phyloP scores from a whole-genome alignment of 1,140 invertebrate species.

The Aphaenogaster rudis region DNA sequence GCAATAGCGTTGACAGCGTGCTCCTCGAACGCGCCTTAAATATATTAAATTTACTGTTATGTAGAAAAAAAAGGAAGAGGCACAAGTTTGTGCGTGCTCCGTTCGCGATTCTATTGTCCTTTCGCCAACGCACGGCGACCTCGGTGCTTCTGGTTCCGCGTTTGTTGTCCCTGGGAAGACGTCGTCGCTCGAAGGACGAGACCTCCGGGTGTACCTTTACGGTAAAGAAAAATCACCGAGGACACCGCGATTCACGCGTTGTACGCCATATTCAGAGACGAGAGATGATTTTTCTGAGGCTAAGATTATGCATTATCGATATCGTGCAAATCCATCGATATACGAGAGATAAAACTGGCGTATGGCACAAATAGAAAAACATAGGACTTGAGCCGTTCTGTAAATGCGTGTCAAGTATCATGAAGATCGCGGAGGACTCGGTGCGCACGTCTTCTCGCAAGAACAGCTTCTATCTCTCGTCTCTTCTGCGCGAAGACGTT shows the following conservation, averaged over 20 bases:
- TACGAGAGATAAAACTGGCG: neutral
- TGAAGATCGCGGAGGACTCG: neutral
- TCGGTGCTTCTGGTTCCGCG: slow-evolving; percentile 43
- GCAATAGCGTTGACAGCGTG: too few species aligned
- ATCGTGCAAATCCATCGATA: neutral
- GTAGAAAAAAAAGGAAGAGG: neutral
- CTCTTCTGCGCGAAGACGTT: neutral
- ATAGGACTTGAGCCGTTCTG: neutral
- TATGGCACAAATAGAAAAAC: neutral
- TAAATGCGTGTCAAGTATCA: neutral
- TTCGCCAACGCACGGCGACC: slow-evolving; percentile 26
- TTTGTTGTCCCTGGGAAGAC: slow-evolving; percentile 57
- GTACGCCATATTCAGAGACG: slow-evolving; percentile 48
- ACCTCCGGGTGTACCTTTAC: slow-evolving; percentile 36
- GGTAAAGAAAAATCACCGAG: slow-evolving; percentile 30
- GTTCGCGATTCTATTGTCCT: slow-evolving; percentile 14
- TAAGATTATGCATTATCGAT: neutral
- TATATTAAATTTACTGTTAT: slow-evolving; percentile 3
- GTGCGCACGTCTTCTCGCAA: slow-evolving; percentile 13
- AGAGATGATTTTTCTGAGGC: neutral
- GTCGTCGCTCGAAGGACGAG: slow-evolving; percentile 62
- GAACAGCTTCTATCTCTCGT: neutral
- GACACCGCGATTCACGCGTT: neutral
- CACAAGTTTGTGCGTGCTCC: neutral
- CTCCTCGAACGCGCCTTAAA: neutral